Evolutionary conservation across 2,888 invertebrate species (phyloP).

Genomic region (Acleris holmiana): DNA sequence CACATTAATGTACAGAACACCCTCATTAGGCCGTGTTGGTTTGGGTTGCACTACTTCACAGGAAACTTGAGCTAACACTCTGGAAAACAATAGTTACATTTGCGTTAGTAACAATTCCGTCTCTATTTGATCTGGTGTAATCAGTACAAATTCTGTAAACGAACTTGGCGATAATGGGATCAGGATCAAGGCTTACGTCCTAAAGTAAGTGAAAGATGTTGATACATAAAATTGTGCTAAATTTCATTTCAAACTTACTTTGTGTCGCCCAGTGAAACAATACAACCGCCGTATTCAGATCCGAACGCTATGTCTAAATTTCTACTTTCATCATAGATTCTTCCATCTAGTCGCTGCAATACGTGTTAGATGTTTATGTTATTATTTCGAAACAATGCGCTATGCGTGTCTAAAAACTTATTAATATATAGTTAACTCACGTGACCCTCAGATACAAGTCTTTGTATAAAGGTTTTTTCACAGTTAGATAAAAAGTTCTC

Average conservation of each 20-base stretch:
- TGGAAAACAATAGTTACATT: slow-evolving; percentile 58
- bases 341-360: slow-evolving; percentile 91
- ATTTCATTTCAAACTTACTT: slow-evolving; percentile 74
- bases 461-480: slow-evolving; percentile 88
- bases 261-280: slow-evolving; percentile 91
- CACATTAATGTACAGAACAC: slow-evolving; percentile 92
- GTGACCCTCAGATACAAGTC: slow-evolving; percentile 86
- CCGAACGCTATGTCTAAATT: slow-evolving; percentile 90
- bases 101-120: no score
- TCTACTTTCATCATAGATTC: slow-evolving; percentile 89
- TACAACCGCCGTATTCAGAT: slow-evolving; percentile 92
- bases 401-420: neutral
- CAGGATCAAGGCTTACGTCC: neutral
- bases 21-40: slow-evolving; percentile 94
- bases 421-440: slow-evolving; percentile 70
- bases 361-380: slow-evolving; percentile 3
- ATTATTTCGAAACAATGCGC: no score
- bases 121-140: no score
- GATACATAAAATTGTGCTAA: neutral
- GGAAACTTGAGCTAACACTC: slow-evolving; percentile 94
- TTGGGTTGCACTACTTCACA: slow-evolving; percentile 95
- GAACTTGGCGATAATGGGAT: neutral
- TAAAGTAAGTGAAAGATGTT: neutral
- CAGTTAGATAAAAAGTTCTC: slow-evolving; percentile 87
- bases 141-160: no score